Evolutionary conservation across 2,113 vertebrate genomes (phyloP), one percentile per base, ranked within the genome.

Genomic region (Conger conger): DNA sequence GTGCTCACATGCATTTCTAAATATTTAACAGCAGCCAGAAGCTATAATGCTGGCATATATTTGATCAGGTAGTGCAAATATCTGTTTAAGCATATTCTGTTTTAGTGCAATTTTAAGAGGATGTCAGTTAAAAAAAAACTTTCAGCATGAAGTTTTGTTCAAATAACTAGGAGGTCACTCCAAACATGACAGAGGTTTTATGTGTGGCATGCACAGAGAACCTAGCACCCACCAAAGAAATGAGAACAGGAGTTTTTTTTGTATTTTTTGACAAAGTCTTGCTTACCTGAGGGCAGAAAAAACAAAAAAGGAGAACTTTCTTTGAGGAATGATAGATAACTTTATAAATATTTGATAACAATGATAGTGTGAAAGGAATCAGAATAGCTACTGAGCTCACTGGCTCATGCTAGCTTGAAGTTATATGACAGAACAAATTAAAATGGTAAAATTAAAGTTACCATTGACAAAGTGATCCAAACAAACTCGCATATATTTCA

Each of bases 321-420:
- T 96, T 96, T 94, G 93, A 96, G 94, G 93, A 94, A 93, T 93
- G 94, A 94, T 93, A 93, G 95, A 90, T 94, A 93, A 60, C 87
- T 86, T 73, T 91, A 94, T 95, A 94, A 95, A 95, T 96, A 96
- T 95, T 96, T 97, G 92, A 97, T 96, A 88, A 85, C 92, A 94
- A 91, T 91, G 92, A 91, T 87, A 20, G 33, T 87, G 92, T 91
- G 93, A 93, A 93, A 89, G 91, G 92, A 92, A 92, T 92, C 90
- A 91, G 93, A 93, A 92, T n/a, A 73, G 38, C 57, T 81, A 53
- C n/a, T 45, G 60, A 30, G 42, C 42, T 81, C 42, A 53, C 57
- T 53, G 17, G 33, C 80, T 60, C 11, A 27, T 81, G 60, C 82
- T 13, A 30, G 20, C 54, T 86, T 63, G n/a, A n/a, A n/a, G n/a